Evolutionary conservation across 1,140 invertebrate species (phyloP).

Genomic region (Drosophila lacteicornis): DNA sequence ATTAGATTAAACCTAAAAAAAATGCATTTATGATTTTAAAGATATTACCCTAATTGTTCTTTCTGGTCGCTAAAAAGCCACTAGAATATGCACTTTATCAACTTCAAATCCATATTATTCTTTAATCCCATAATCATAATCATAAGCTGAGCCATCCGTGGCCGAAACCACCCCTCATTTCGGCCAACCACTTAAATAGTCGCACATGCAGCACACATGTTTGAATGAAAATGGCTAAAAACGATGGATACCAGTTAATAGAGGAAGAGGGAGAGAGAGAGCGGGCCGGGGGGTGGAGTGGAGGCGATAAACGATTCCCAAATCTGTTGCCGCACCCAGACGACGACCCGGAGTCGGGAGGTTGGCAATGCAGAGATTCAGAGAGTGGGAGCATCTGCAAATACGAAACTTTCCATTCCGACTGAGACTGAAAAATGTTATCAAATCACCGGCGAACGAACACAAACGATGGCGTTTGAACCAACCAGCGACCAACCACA

Average conservation of each 20-base stretch:
- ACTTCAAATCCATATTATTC: neutral
- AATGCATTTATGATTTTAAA: too few species aligned
- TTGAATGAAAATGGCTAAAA: conserved; percentile 42
- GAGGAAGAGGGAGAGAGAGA: neutral
- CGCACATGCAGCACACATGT: conserved; percentile 43
- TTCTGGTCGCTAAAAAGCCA: neutral
- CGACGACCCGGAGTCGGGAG: conserved; percentile 9
- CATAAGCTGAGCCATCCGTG: neutral
- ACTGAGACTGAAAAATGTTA: conserved; percentile 75
- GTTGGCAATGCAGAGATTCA: conserved; percentile 6
- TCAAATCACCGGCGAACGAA: conserved; percentile 75
- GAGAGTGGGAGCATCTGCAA: conserved; percentile 51
- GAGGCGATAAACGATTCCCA: conserved; percentile 49
- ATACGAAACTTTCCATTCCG: conserved; percentile 75
- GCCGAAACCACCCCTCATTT: conserved; percentile 24
- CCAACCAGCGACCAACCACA: conserved; percentile 72
- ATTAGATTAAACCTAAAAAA: neutral
- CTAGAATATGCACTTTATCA: neutral
- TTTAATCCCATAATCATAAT: neutral
- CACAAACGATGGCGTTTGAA: conserved; percentile 65
- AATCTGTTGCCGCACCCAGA: conserved; percentile 54
- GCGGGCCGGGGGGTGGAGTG: conserved; percentile 2
- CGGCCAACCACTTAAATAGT: conserved; percentile 4
- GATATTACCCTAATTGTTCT: too few species aligned
- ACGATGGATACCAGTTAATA: conserved; percentile 51